Percentiles rank a stretch among this genome's conserved stretches.
phyloP scores from a whole-genome alignment of 2,113 vertebrate species.

The Numenius arquata region DNA sequence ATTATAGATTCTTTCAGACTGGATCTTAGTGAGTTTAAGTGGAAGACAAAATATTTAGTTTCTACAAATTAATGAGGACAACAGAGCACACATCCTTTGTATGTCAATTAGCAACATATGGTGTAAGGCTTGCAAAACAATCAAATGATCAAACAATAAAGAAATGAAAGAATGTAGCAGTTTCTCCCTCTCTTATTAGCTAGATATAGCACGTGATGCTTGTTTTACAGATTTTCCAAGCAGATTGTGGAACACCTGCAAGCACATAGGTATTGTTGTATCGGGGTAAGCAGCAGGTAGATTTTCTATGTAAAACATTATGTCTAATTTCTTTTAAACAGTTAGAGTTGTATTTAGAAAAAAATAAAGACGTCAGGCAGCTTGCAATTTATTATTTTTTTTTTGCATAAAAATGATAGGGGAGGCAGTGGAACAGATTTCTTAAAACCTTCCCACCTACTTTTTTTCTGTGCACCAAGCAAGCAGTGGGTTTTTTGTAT shows the following conservation, averaged over 20 bases:
- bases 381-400: neutral
- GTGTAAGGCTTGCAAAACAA: slow-evolving; percentile 48
- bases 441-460: neutral
- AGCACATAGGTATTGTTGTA: neutral
- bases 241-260: slow-evolving; percentile 75
- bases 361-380: neutral
- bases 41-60: slow-evolving; percentile 64
- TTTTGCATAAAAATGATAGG: neutral
- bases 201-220: neutral
- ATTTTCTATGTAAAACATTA: neutral
- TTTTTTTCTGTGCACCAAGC: neutral
- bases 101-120: slow-evolving; percentile 67
- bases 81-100: slow-evolving; percentile 42
- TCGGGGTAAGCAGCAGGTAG: neutral
- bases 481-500: accelerated
- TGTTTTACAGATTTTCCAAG: slow-evolving; percentile 30
- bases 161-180: slow-evolving; percentile 24
- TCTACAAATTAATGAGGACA: slow-evolving; percentile 63
- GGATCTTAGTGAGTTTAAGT: slow-evolving; percentile 29
- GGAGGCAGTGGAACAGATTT: neutral
- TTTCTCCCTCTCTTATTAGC: neutral
- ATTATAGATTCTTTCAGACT: slow-evolving; percentile 28
- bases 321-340: neutral
- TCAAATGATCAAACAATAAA: slow-evolving; percentile 60
- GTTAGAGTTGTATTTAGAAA: neutral